A percentile compares a stretch with the other conserved stretches of the same genome.
phyloP scores from a whole-genome alignment of 2,113 vertebrate species.

The Sebastes fasciatus region DNA sequence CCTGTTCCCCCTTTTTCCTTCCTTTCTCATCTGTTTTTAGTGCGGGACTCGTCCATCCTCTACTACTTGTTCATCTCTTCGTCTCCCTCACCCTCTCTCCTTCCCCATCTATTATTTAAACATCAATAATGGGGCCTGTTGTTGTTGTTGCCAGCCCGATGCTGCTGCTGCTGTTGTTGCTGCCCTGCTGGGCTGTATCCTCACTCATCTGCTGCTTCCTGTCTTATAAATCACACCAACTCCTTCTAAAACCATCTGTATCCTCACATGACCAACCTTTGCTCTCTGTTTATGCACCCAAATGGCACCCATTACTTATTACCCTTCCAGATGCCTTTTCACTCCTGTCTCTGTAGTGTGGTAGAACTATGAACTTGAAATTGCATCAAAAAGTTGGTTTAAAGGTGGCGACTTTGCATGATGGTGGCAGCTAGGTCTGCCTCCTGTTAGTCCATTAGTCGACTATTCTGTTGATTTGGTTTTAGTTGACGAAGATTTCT shows the following conservation, averaged over 20 bases:
- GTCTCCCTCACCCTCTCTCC: conserved; percentile 28
- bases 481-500: no score
- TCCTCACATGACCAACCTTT: conserved; percentile 36
- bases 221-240: conserved; percentile 54
- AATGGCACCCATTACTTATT: neutral
- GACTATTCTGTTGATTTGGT: no score
- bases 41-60: conserved; percentile 7
- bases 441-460: no score
- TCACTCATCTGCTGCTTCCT: conserved; percentile 54
- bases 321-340: conserved; percentile 3
- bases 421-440: neutral
- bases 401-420: neutral
- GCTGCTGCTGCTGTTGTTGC: conserved; percentile 57
- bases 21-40: conserved; percentile 40
- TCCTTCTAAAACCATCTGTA: conserved; percentile 50
- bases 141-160: conserved; percentile 63
- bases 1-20: conserved; percentile 20
- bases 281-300: conserved; percentile 19
- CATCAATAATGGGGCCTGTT: conserved; percentile 68
- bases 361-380: neutral
- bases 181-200: conserved; percentile 43
- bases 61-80: conserved; percentile 25
- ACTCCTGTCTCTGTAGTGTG: neutral
- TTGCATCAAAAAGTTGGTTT: neutral
- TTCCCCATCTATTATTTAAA: conserved; percentile 76